A percentile compares a stretch with the other conserved stretches of the same genome.
phyloP scores from a whole-genome alignment of 2,888 invertebrate species.

The Bedellia somnulentella region DNA sequence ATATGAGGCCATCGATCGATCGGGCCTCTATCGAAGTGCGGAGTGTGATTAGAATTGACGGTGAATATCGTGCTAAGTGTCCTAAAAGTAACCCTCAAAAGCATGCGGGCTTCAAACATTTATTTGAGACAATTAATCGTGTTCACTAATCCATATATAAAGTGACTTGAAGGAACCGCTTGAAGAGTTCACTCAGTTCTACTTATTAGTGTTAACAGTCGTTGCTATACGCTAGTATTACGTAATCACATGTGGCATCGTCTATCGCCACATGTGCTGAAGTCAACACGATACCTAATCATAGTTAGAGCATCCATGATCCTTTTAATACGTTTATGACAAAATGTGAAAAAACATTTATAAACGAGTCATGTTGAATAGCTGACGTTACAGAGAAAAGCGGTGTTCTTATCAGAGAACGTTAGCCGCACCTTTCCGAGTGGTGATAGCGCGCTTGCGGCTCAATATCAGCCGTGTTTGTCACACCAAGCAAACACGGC shows the following conservation, averaged over 20 bases:
- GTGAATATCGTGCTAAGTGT: background rate
- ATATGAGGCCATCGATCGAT: conserved; percentile 60
- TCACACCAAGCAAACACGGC: conserved; percentile 31
- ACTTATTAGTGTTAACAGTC: too few species aligned
- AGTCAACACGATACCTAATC: conserved; percentile 17
- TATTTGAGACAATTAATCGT: too few species aligned
- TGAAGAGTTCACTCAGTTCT: too few species aligned
- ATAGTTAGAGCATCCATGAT: conserved; percentile 23
- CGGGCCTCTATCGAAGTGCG: conserved; percentile 52
- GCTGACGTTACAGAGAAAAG: conserved; percentile 49
- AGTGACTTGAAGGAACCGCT: too few species aligned
- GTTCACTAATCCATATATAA: too few species aligned
- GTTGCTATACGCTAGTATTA: conserved; percentile 31
- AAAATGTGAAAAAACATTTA: too few species aligned
- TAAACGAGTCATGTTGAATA: conserved; percentile 28
- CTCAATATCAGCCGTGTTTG: conserved; percentile 32
- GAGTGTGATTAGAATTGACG: conserved; percentile 26
- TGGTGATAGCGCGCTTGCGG: conserved; percentile 42
- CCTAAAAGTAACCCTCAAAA: too few species aligned
- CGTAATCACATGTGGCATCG: conserved; percentile 43
- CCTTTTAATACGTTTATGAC: conserved; percentile 21
- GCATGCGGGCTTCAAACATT: too few species aligned
- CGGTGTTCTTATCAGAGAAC: conserved; percentile 50
- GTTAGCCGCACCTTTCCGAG: conserved; percentile 52
- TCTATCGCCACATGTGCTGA: conserved; percentile 34